Conservation (phyloP, 2,113 vertebrate genomes). For the Scytalopus superciliaris region DNA sequence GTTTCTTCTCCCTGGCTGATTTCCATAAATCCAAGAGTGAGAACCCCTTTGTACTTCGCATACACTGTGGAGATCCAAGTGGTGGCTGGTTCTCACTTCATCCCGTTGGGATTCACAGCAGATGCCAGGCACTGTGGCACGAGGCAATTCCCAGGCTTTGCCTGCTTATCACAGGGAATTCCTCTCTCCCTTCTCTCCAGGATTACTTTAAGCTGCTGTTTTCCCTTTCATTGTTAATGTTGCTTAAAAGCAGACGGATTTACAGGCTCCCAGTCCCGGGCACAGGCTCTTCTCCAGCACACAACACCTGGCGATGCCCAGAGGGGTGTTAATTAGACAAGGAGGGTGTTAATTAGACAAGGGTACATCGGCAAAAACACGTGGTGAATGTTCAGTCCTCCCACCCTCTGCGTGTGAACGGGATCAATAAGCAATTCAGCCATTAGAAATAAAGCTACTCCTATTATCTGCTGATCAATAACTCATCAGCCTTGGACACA, state of each 20-base stretch:
- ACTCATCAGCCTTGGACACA: background rate
- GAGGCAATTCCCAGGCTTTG: background rate
- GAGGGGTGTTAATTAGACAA: background rate
- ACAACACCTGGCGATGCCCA: background rate
- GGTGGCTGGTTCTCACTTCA: background rate
- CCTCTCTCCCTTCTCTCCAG: background rate
- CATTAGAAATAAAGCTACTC: conserved; percentile 50
- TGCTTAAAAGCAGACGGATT: background rate
- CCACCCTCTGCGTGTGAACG: rapidly evolving
- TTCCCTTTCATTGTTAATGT: background rate
- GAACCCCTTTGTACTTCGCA: background rate
- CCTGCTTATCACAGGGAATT: background rate
- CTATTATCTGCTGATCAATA: conserved; percentile 43
- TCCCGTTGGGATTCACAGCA: background rate
- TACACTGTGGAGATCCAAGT: rapidly evolving
- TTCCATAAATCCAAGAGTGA: background rate
- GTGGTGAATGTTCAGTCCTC: background rate
- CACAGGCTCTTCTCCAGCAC: background rate
- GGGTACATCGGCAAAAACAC: background rate
- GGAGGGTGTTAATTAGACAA: background rate
- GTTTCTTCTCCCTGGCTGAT: background rate
- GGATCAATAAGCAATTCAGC: conserved; percentile 34
- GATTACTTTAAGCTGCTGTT: background rate
- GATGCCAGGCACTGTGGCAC: background rate
- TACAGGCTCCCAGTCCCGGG: background rate